Conservation (phyloP, 2,797 vertebrate species). For the Tapirus indicus region DNA sequence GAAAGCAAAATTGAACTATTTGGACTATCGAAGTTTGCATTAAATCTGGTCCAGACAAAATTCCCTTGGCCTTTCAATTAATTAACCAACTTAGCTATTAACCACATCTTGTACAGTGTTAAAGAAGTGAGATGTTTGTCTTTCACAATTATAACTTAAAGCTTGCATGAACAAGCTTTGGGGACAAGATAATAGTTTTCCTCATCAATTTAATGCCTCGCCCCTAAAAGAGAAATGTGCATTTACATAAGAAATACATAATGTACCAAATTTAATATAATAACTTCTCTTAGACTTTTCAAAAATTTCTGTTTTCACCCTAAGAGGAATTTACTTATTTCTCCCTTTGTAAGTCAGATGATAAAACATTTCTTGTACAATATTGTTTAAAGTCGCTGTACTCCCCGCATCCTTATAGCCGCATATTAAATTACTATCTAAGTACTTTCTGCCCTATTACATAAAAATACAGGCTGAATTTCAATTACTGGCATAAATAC, state of each 20-base stretch:
- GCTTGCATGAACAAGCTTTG: background rate
- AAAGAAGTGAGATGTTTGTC: conserved; percentile 2
- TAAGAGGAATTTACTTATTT: background rate
- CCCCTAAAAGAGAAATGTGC: background rate
- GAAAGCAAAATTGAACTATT: conserved; percentile 31
- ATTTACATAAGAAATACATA: background rate
- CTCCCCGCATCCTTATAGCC: background rate
- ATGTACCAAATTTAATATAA: background rate
- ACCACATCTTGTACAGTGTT: background rate
- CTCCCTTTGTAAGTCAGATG: background rate
- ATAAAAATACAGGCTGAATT: background rate
- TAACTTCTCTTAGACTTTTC: background rate
- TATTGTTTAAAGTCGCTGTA: background rate
- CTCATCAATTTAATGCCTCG: background rate
- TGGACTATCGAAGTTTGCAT: conserved; percentile 37
- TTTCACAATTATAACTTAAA: background rate
- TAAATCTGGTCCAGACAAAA: background rate
- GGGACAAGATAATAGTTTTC: background rate
- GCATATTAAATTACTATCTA: background rate
- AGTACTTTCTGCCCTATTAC: background rate
- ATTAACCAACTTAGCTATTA: conserved; percentile 44
- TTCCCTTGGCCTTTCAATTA: conserved; percentile 35
- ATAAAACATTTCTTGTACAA: background rate
- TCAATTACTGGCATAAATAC: background rate
- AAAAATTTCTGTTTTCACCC: background rate